Percentiles rank a stretch among this genome's conserved stretches.
phyloP scores from a whole-genome alignment of 1,140 invertebrate genomes.

The Rhagoletis pomonella region DNA sequence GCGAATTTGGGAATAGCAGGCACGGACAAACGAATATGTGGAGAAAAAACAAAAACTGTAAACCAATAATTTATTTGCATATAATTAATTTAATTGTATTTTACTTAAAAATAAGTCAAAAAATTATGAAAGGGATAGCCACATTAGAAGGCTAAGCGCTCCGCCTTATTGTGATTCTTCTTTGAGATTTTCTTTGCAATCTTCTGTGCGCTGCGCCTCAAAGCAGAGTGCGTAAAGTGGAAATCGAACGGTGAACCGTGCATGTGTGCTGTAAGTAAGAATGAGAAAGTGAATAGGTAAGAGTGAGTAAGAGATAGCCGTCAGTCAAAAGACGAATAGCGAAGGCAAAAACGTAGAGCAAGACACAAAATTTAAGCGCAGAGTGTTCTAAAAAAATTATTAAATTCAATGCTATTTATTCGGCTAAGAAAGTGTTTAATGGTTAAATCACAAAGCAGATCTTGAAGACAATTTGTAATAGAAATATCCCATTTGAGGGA shows the following conservation, averaged over 20 bases:
- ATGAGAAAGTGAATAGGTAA: conserved; percentile 8
- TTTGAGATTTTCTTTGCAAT: not conserved
- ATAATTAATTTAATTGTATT: not conserved
- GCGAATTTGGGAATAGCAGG: conserved; percentile 35
- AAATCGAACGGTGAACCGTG: conserved; percentile 18
- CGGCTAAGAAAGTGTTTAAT: too few relatives aligned
- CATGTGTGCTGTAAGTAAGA: not conserved
- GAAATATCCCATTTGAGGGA: not conserved
- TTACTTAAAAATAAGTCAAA: not conserved
- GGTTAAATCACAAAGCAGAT: too few relatives aligned
- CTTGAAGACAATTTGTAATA: not conserved
- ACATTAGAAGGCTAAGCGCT: not conserved
- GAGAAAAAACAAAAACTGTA: conserved; percentile 53
- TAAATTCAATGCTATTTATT: too few relatives aligned
- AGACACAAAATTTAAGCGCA: conserved; percentile 36
- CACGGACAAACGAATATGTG: conserved; percentile 42
- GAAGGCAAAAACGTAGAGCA: conserved; percentile 30
- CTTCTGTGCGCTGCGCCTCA: not conserved
- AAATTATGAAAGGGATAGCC: not conserved
- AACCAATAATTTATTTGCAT: conserved; percentile 36
- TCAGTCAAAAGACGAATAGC: conserved; percentile 42
- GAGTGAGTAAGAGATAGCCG: conserved; percentile 17
- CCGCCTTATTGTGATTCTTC: conserved; percentile 26
- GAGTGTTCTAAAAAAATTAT: conserved; percentile 29
- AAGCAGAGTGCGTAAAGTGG: conserved; percentile 34